These are phyloP conservation scores for Boleophthalmus pectinirostris DNA, from an alignment of 2,113 vertebrate genomes.

Conservation along the genomic window DNA sequence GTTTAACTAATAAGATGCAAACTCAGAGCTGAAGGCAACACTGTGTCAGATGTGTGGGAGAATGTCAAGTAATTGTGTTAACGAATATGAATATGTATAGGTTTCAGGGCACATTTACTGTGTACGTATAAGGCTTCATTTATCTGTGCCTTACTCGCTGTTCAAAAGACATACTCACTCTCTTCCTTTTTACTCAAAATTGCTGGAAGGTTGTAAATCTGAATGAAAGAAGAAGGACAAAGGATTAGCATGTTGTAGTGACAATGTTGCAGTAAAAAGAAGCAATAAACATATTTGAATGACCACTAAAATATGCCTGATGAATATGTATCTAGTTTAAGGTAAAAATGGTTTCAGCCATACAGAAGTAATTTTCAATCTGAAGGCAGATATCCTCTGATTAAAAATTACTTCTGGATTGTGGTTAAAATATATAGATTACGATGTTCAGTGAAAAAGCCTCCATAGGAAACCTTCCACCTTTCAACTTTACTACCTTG, in stretches of 20 bases:
- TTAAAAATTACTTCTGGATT: no score
- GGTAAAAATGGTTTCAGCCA: no score
- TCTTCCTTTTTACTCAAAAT: conserved; percentile 97
- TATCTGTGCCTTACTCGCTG: background rate
- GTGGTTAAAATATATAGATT: no score
- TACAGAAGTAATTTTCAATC: no score
- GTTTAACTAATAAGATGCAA: conserved; percentile 51
- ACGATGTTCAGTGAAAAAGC: no score
- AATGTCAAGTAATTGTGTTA: conserved; percentile 53
- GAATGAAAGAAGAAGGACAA: conserved; percentile 24
- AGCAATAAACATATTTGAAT: background rate
- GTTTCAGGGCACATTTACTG: conserved; percentile 7
- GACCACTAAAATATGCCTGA: background rate
- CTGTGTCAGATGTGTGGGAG: conserved; percentile 53
- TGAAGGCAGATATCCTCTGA: no score
- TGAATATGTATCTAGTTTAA: background rate
- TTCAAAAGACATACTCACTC: conserved; percentile 81
- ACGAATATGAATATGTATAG: conserved; percentile 34
- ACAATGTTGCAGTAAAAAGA: background rate
- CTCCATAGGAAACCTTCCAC: no score
- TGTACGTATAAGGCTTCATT: background rate
- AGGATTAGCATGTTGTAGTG: background rate
- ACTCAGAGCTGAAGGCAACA: conserved; percentile 30
- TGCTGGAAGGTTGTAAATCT: conserved; percentile 96
- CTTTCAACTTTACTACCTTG: no score